A percentile compares a stretch with the other conserved stretches of the same genome.
phyloP scores from a whole-genome alignment of 1,140 invertebrate genomes.

The Meloidogyne chitwoodi region DNA sequence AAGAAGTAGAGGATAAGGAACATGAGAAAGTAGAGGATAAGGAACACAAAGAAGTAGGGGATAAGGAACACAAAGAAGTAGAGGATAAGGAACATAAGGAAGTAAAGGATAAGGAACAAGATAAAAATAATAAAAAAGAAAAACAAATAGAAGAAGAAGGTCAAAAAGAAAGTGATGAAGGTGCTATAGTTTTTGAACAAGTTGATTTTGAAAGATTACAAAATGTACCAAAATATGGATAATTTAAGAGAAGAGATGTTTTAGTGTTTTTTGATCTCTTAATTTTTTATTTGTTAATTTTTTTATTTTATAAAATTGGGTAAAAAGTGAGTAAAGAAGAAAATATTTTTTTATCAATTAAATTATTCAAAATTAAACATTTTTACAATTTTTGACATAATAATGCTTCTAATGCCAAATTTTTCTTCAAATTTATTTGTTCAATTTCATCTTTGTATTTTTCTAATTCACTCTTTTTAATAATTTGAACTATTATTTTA shows the following conservation, averaged over 20 bases:
- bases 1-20: not conserved
- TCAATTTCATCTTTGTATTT: too few species aligned
- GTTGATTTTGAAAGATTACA: conserved; percentile 57
- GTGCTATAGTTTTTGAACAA: conserved; percentile 52
- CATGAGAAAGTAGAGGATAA: not conserved
- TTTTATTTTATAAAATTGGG: not conserved
- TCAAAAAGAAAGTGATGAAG: conserved; percentile 37
- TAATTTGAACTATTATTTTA: too few species aligned
- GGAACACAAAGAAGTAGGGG: not conserved
- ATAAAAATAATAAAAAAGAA: too few species aligned
- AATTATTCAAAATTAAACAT: too few species aligned
- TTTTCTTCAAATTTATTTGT: too few species aligned
- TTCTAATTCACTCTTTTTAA: too few species aligned
- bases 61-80: not conserved
- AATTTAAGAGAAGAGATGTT: not conserved
- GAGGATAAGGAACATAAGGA: not conserved
- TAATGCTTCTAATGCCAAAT: too few species aligned
- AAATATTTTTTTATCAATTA: too few species aligned
- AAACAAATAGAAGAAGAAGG: conserved; percentile 2
- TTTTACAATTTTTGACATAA: too few species aligned
- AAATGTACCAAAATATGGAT: conserved; percentile 50
- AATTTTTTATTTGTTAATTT: conserved; percentile 3
- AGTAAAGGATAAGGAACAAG: not conserved
- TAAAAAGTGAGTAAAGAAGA: too few species aligned
- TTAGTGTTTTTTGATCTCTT: not conserved